Base-by-base conservation (phyloP, 2,888 invertebrate species). In the Apotomis turbidana region DNA sequence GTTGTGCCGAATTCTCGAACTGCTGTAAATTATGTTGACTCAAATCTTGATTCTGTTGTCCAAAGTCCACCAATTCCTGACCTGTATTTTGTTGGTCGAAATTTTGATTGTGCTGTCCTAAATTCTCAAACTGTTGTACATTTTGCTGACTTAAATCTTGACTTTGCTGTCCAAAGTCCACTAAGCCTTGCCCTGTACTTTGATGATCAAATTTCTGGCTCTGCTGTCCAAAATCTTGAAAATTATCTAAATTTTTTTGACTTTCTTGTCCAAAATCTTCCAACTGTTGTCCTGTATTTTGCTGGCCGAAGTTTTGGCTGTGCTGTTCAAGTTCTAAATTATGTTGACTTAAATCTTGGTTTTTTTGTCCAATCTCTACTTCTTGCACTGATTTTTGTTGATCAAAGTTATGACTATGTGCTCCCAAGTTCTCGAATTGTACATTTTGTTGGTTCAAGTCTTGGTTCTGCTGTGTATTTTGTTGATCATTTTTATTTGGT, bases 41-140 rank as follows among this genome's bases (percentile, higher is more conserved):
- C 5, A 68, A 51, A 38, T 67, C 77, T 5, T 69, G 66, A 13
- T 73, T 71, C 38, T 68, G 75, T n/a, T 72, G 44, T 44, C 52
- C 51, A 44, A 60, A 46, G 27, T 44, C 51, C 52, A 46, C 36
- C 46, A 41, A 44, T 12, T 67, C 67, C 44, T 67, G 67, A 8
- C 46, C 15, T 67, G 67, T 49, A n/a, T 67, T 67, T 51, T 68
- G 68, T 44, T 55, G 54, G 55, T 66, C 27, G n/a, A 46, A 44
- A 3, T 66, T 55, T 27, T 55, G 66, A 6, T 5, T 27, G 9
- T 54, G 52, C 15, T 52, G 57, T 10, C 15, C 57, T 27, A 46
- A 27, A 44, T 44, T 57, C 12, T 49, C 55, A 27, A 55, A 55
- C 6, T 66, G 57, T 5, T 51, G 51, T n/a, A 51, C 0, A 51